Evolutionary conservation across 2,113 vertebrate genomes (phyloP).

Genomic region (Onychostruthus taczanowskii): DNA sequence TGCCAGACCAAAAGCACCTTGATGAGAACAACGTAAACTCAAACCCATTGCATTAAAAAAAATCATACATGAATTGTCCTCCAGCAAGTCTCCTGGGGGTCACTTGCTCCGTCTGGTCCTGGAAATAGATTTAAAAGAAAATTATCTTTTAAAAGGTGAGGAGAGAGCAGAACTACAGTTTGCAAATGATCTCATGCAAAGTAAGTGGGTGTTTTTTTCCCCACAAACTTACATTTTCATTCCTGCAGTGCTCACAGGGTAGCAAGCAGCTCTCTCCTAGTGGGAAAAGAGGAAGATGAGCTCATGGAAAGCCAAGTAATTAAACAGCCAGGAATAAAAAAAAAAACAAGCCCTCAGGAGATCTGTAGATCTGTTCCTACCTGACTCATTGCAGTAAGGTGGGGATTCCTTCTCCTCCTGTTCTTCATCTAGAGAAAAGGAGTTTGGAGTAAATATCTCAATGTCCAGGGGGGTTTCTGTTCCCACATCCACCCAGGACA

Average conservation of each 20-base stretch:
- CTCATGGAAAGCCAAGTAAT: background rate
- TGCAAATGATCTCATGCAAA: background rate
- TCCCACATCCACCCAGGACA: background rate
- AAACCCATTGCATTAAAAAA: background rate
- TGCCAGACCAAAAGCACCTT: background rate
- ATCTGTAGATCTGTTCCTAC: background rate
- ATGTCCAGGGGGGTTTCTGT: background rate
- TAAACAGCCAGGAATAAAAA: background rate
- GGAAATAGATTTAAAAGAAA: background rate
- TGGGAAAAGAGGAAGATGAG: background rate
- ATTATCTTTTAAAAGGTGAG: background rate
- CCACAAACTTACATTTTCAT: slow-evolving; percentile 45
- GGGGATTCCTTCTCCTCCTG: background rate
- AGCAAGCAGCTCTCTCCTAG: slow-evolving; percentile 28
- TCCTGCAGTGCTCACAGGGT: slow-evolving; percentile 44
- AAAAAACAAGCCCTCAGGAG: background rate
- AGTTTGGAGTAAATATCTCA: background rate
- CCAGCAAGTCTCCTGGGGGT: slow-evolving; percentile 75
- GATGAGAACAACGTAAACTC: background rate
- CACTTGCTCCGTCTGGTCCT: slow-evolving; percentile 79
- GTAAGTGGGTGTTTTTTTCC: accelerated
- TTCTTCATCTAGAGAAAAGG: slow-evolving; percentile 1
- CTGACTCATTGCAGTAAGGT: background rate
- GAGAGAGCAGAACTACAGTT: background rate
- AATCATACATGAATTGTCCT: slow-evolving; percentile 77